Base-by-base conservation (phyloP, 2,797 vertebrate genomes). In the Tympanoctomys barrerae region DNA sequence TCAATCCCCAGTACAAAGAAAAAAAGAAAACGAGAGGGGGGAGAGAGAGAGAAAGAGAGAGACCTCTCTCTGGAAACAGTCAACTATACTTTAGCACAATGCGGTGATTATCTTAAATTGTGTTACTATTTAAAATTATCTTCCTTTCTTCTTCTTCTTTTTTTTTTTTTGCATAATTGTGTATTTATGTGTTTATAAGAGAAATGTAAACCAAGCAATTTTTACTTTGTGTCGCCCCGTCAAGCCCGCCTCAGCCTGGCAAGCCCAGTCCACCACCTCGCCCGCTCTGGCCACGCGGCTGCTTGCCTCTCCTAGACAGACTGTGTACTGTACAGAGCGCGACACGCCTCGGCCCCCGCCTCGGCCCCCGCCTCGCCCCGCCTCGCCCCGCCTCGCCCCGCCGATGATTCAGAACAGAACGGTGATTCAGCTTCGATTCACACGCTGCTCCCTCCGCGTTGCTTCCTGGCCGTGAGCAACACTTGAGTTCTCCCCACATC, bases 401-500 rank as follows among this genome's bases (percentile, higher is more conserved):
- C 14, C 2, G 64, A 90, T 95, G 95, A 96, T 42, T 96, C 95
- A 94, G 82, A 75, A 70, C 95, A 94, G 82, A 75, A 70, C 46
- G 36, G 62, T 84, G 91, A 94, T 4, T 86, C 77, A 31, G 26
- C 19, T 59, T 81, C 78, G 49, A 89, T 87, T 96, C 90, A 87
- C 31, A 16, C 7, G 24, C 75, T 5, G 18, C 18, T 81, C 89
- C 83, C 49, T 81, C 21, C 66, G 5, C 4, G 26, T 14, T 46
- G 28, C 18, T 86, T 75, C 64, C 46, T 64, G 54, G 49, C 7
- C 80, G 13, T 22, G 77, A 46, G 87, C 62, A 64, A 33, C 59
- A n/a, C 52, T 14, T 64, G 52, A 71, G 11, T 61, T 68, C 62
- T 54, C 85, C n/a, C 66, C 28, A 61, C 14, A 92, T 49, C 46